Evolutionary conservation across 1,140 invertebrate species (phyloP), one percentile per base, ranked within the genome.

Genomic region (Drosophila melanica): DNA sequence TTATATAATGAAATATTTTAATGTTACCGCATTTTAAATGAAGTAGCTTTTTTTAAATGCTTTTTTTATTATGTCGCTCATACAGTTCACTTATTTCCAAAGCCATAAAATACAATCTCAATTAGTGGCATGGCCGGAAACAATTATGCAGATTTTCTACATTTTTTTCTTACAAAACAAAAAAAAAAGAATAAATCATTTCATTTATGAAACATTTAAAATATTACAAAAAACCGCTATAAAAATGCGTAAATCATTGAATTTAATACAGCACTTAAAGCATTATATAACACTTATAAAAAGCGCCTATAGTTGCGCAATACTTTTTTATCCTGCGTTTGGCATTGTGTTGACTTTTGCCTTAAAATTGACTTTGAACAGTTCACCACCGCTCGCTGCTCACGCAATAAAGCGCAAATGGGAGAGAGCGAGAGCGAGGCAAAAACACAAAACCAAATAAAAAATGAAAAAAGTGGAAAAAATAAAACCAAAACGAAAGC

Each of bases 281-380:
- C n/a, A 20, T n/a, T 39, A 16, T 44, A 18, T 30, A 18, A 20
- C 14, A 47, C 14, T 59, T 33, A 35, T 9, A 35, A 11, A 3
- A 8, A 35, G 20, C 48, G 48, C 58, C 67, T 30, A 14, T 0
- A 37, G 58, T 63, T 62, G 63, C 62, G 58, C 50, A 63, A 70
- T 27, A 33, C 20, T 54, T 41, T 37, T 48, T 60, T 35, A 11
- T 18, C 16, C 9, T 35, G 37, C 37, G 9, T 23, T 27, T 41
- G 35, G 37, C 47, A 23, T 30, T 63, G 30, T 66, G 33, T 58
- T 65, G 53, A 58, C 39, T 51, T 65, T 58, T 45, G 45, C 62
- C 37, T 58, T 63, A 20, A 44, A 47, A 50, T 71, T 69, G 66
- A 39, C 50, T 69, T 45, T 54, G 48, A 71, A 71, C 63, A 33